Evolutionary conservation across 2,113 vertebrate species (phyloP).

Genomic region (Redunca redunca): DNA sequence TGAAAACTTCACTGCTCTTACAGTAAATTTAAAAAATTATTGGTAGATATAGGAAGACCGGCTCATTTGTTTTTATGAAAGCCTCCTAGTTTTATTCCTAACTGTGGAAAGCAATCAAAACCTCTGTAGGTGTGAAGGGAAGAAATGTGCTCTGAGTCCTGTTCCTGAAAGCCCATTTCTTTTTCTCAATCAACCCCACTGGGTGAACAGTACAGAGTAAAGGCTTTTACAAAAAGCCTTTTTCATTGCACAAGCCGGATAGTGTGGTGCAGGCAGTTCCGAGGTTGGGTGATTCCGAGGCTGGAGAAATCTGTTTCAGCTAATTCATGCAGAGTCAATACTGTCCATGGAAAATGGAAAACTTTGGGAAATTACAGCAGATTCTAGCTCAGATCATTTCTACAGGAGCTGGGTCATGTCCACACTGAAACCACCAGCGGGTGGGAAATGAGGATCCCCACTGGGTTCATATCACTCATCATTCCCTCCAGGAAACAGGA

Average conservation of each 20-base stretch:
- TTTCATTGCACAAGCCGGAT: background rate
- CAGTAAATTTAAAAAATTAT: slow-evolving; percentile 55
- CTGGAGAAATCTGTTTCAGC: background rate
- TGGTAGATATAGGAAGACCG: slow-evolving; percentile 26
- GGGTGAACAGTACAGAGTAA: background rate
- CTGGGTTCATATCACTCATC: background rate
- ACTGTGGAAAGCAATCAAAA: background rate
- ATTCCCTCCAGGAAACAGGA: background rate
- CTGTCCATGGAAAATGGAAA: background rate
- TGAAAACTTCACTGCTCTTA: slow-evolving; percentile 36
- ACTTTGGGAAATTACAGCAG: background rate
- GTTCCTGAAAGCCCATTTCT: background rate
- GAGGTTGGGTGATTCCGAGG: background rate
- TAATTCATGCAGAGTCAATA: background rate
- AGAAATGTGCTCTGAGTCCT: background rate
- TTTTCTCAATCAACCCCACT: background rate
- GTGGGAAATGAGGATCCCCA: background rate
- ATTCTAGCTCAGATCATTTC: background rate
- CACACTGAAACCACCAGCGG: background rate
- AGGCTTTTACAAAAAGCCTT: background rate
- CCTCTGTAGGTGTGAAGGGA: background rate
- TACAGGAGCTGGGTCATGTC: background rate
- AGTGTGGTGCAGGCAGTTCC: background rate
- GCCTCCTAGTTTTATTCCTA: background rate
- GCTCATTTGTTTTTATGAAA: slow-evolving; percentile 48